phyloP scores from a whole-genome alignment of 2,113 vertebrate species.

The Ivindomyrus marchei region DNA sequence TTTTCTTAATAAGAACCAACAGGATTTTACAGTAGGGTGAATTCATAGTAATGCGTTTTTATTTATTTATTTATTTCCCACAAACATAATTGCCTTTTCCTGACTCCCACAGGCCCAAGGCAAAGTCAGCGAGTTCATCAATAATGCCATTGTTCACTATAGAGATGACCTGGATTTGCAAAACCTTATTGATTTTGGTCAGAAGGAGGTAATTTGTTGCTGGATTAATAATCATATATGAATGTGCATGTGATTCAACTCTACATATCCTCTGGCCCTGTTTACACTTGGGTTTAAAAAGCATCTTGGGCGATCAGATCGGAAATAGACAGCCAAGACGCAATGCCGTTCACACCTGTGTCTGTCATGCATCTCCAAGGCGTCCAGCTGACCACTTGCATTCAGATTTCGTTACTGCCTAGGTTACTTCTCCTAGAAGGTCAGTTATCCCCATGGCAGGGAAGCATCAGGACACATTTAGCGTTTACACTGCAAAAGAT shows the following conservation, averaged over 20 bases:
- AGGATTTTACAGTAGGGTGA: neutral
- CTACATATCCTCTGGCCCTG: neutral
- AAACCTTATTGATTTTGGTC: conserved; percentile 85
- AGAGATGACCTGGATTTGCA: conserved; percentile 83
- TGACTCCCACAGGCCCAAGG: conserved; percentile 60
- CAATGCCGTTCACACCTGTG: neutral
- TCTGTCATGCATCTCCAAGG: neutral
- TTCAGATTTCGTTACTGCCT: too few species aligned
- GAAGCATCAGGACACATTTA: neutral
- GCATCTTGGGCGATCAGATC: neutral
- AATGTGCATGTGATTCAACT: neutral
- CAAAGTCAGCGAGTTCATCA: conserved; percentile 75
- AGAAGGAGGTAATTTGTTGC: conserved; percentile 66
- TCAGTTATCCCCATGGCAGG: neutral
- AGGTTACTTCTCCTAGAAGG: neutral
- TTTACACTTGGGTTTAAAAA: neutral
- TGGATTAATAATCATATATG: neutral
- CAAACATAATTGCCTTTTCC: neutral
- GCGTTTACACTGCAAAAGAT: neutral
- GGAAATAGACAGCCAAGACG: neutral
- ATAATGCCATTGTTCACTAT: conserved; percentile 75
- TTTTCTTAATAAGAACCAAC: neutral
- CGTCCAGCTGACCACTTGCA: neutral
- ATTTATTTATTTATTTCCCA: neutral
- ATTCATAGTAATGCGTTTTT: neutral